Base-by-base conservation (phyloP, 1,140 invertebrate genomes). In the Brachionus rubens region DNA sequence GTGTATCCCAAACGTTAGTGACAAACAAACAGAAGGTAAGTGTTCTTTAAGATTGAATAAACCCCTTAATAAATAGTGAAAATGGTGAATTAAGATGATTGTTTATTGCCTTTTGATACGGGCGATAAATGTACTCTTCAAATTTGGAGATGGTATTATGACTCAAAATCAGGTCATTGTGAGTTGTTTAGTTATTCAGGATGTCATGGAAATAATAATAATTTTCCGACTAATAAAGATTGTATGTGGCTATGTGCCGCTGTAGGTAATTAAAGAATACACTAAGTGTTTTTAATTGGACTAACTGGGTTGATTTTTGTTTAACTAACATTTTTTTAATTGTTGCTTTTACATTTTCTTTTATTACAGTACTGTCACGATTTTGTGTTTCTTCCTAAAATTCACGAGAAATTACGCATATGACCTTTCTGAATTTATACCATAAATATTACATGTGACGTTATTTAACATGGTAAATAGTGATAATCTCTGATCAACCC, bases 171-270 rank as follows among this genome's bases (percentile, higher is more conserved):
- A 9, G 80, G 81, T 30, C 77, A 79, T 28, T 86, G 85, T 78
- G 62, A 82, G 19, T 77, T 75, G 28, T 86, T 86, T 77, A 80
- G 79, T 3, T 85, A 85, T 78, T 79, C 81, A 14, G 84, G 84
- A 7, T 76, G 75, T 76, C 30, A 59, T 19, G 75, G 75, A 21
- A 76, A 76, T 76, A 59, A 67, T 24, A 76, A 76, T 76, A 59
- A 59, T 76, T 75, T 75, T 56, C 72, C 48, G n/a, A 30, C 28
- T 19, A 56, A 19, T 41, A 41, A 59, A 75, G 30, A 43, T 40
- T 75, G 72, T 75, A 40, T 75, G 30, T 24, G 16, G 14, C 48
- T 54, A 46, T 41, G 33, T 59, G 33, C 48, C 21, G 33, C 26
- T 28, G 26, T 54, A 75, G 72, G 72, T 75, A 75, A 41, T 21